Percentiles rank a stretch among this genome's conserved stretches.
These are phyloP conservation scores for Amphipoea lucens DNA, from an alignment of 2,888 invertebrate species.

Conservation along the genomic window DNA sequence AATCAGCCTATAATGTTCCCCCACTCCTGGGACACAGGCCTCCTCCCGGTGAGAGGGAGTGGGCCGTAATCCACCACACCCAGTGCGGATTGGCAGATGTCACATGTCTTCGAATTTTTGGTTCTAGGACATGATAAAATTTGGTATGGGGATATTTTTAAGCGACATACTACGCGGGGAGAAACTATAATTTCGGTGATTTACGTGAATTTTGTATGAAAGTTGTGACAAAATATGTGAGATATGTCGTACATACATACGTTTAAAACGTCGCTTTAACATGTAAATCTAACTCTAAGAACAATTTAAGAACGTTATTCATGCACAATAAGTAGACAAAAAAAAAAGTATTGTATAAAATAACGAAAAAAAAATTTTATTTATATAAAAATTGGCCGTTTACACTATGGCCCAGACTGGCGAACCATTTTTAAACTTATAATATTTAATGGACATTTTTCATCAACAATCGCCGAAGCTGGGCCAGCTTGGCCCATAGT, in stretches of 20 bases:
- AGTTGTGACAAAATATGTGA: neutral
- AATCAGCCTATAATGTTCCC: too few species aligned
- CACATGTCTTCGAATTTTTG: too few species aligned
- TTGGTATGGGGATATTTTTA: neutral
- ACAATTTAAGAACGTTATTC: constrained; percentile 37
- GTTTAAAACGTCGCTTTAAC: neutral
- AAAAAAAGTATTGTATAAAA: constrained; percentile 44
- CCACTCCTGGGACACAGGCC: too few species aligned
- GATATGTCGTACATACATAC: neutral
- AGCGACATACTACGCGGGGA: neutral
- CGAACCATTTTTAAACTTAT: neutral
- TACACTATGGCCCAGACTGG: constrained; percentile 14
- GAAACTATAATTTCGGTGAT: too few species aligned
- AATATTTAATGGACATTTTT: neutral
- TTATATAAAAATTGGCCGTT: constrained; percentile 20
- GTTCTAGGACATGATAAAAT: neutral
- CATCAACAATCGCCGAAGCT: neutral
- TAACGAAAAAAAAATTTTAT: constrained; percentile 21
- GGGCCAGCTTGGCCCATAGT: constrained; percentile 9
- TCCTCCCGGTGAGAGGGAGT: too few species aligned
- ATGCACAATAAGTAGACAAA: constrained; percentile 58
- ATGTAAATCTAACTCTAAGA: constrained; percentile 43
- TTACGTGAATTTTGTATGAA: neutral
- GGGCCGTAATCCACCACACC: too few species aligned
- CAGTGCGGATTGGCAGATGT: too few species aligned